These are phyloP conservation scores for Epinotia bilunana DNA, from an alignment of 2,888 invertebrate genomes.

Conservation along the genomic window DNA sequence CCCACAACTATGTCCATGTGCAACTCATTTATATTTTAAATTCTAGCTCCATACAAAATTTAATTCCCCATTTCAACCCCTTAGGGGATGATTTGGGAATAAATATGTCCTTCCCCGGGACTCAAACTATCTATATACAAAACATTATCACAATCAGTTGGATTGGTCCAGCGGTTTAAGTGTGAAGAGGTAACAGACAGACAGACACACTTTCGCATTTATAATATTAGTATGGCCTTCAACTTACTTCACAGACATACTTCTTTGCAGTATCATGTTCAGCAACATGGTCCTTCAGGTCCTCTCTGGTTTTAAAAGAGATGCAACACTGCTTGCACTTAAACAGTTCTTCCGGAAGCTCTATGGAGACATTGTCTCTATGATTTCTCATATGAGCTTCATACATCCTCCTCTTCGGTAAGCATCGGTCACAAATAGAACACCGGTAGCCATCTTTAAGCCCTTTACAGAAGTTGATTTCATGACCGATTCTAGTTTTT, in stretches of 20 bases:
- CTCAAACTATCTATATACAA: too few species aligned
- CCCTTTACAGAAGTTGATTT: conserved; percentile 67
- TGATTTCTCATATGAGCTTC: conserved; percentile 70
- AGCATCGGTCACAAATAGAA: conserved; percentile 60
- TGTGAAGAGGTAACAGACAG: too few species aligned
- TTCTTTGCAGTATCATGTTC: conserved; percentile 61
- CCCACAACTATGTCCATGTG: too few species aligned
- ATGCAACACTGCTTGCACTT: conserved; percentile 67
- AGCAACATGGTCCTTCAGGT: conserved; percentile 59
- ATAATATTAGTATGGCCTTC: background rate
- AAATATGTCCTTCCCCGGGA: too few species aligned
- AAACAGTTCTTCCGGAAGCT: conserved; percentile 65
- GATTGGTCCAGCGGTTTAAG: too few species aligned
- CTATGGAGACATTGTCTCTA: conserved; percentile 56
- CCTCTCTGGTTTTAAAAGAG: conserved; percentile 62
- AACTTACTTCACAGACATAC: conserved; percentile 76
- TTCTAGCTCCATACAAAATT: too few species aligned
- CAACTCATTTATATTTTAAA: too few species aligned
- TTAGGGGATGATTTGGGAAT: too few species aligned
- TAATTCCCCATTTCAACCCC: too few species aligned
- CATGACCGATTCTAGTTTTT: conserved; percentile 66
- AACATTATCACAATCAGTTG: too few species aligned
- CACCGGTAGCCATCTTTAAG: conserved; percentile 74
- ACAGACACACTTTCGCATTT: too few species aligned
- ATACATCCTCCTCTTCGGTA: conserved; percentile 65